Evolutionary conservation across 2,888 invertebrate genomes (phyloP).

Genomic region (Chaitophorus viminalis): DNA sequence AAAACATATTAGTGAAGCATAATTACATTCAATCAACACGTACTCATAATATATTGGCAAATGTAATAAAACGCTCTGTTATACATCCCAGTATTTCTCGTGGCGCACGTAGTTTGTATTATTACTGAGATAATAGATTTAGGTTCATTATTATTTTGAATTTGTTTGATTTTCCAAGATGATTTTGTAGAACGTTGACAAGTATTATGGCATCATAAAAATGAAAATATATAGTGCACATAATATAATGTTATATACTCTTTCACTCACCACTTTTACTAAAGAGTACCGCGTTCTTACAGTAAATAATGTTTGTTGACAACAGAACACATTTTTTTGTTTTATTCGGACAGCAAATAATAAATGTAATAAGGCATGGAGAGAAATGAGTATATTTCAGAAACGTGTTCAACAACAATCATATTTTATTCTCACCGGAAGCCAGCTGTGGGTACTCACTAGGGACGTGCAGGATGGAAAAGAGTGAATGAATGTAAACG

Average conservation of each 20-base stretch:
- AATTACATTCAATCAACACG: neutral
- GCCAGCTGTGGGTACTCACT: neutral
- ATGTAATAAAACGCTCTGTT: neutral
- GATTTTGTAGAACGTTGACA: neutral
- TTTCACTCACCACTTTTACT: neutral
- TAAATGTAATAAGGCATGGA: neutral
- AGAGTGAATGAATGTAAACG: neutral
- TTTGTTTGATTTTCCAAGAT: neutral
- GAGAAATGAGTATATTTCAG: neutral
- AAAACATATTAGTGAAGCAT: neutral
- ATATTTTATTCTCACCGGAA: constrained; percentile 21
- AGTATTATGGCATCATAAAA: neutral
- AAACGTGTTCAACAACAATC: neutral
- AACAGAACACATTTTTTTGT: neutral
- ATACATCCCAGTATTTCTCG: neutral
- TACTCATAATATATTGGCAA: neutral
- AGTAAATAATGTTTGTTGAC: neutral
- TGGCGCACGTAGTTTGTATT: neutral
- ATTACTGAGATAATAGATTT: neutral
- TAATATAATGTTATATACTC: neutral
- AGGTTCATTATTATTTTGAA: neutral
- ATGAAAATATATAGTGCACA: neutral
- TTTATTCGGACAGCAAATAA: neutral
- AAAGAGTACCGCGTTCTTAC: neutral
- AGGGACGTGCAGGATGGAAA: neutral